Percentiles rank a stretch among this genome's conserved stretches.
phyloP scores from a whole-genome alignment of 2,888 invertebrate genomes.

The Spialia ferax region DNA sequence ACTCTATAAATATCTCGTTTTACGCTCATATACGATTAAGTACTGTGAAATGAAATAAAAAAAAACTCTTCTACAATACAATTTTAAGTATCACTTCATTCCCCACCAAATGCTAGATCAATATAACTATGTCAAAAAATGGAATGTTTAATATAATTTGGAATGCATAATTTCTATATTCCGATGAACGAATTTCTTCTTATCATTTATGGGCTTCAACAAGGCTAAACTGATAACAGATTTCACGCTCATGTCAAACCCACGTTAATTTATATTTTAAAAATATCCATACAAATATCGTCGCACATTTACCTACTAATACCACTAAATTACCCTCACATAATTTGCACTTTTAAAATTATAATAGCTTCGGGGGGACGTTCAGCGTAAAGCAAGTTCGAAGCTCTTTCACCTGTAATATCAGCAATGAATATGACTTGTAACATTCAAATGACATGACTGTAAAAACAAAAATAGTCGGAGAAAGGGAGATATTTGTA shows the following conservation, averaged over 20 bases:
- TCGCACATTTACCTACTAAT: conserved; percentile 69
- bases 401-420: conserved; percentile 68
- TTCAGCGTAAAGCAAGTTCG: conserved; percentile 79
- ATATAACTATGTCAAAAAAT: conserved; percentile 43
- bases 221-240: conserved; percentile 36
- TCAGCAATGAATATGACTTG: conserved; percentile 10
- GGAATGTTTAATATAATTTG: conserved; percentile 46
- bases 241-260: conserved; percentile 53
- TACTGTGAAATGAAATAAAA: conserved; percentile 72
- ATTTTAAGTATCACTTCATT: conserved; percentile 72
- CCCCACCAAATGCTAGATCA: conserved; percentile 73
- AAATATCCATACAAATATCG: conserved; percentile 81
- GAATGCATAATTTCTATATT: conserved; percentile 48
- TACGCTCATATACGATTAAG: conserved; percentile 72
- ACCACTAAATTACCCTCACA: conserved; percentile 76
- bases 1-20: conserved; percentile 72
- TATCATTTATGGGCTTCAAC: conserved; percentile 9
- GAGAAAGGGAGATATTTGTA: conserved; percentile 8
- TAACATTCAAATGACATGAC: conserved; percentile 7
- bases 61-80: conserved; percentile 61
- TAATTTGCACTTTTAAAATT: conserved; percentile 81
- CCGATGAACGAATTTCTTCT: conserved; percentile 24
- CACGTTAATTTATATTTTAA: conserved; percentile 76
- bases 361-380: conserved; percentile 83
- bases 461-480: conserved; percentile 14